Evolutionary conservation across 92 coral and sea anemone species (phyloP).

Genomic region (Actinostola sp.): DNA sequence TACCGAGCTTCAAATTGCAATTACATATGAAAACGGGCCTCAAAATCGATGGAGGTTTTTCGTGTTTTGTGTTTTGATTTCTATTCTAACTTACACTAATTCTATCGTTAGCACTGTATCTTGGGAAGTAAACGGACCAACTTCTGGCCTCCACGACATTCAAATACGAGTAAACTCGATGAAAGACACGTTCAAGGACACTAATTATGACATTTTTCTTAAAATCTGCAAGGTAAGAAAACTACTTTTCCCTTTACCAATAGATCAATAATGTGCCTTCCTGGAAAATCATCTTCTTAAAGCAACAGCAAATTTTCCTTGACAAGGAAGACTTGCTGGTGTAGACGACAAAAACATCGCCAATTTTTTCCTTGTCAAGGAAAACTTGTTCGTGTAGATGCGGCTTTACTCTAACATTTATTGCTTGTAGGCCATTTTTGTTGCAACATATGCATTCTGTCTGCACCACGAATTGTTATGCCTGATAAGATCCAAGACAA

Average conservation of each 20-base stretch:
- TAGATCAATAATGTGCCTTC: too few species aligned
- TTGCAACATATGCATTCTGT: conserved; percentile 38
- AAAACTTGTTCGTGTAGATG: too few species aligned
- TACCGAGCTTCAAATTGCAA: too few species aligned
- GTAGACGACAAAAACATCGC: too few species aligned
- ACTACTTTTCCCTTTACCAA: too few species aligned
- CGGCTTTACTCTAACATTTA: background rate
- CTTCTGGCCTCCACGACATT: conserved; percentile 27
- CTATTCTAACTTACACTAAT: background rate
- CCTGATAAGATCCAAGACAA: conserved; percentile 40
- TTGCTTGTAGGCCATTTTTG: conserved; percentile 57
- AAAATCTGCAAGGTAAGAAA: conserved; percentile 62
- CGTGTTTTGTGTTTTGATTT: background rate
- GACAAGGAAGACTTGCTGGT: too few species aligned
- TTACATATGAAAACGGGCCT: too few species aligned
- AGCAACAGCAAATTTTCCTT: too few species aligned
- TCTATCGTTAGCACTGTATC: conserved; percentile 28
- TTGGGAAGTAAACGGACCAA: conserved; percentile 45
- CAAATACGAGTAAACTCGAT: conserved; percentile 43
- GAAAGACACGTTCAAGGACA: conserved; percentile 37
- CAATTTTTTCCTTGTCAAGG: too few species aligned
- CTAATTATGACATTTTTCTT: conserved; percentile 28
- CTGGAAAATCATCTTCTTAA: background rate
- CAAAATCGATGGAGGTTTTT: too few species aligned
- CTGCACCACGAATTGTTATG: conserved; percentile 54